Percentiles rank a stretch among this genome's conserved stretches.
These are phyloP conservation scores for Calycopis cecrops DNA, from an alignment of 1,140 invertebrate genomes.

Conservation along the genomic window DNA sequence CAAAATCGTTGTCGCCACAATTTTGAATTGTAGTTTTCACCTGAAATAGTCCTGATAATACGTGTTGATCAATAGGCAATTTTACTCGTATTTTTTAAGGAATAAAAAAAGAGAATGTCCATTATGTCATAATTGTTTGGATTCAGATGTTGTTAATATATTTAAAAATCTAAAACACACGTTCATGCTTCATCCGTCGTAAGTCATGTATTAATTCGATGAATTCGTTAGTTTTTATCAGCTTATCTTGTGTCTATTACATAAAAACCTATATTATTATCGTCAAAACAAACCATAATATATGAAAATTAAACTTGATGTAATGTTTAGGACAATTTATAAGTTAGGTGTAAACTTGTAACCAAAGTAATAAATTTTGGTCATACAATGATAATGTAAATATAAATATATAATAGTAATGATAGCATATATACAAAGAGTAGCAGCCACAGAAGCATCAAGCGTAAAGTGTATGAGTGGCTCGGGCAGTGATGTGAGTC, in stretches of 20 bases:
- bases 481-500: conserved; percentile 20
- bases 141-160: no score
- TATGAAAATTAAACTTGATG: conserved; percentile 3
- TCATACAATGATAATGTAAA: conserved; percentile 27
- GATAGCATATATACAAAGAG: conserved; percentile 27
- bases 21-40: no score
- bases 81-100: no score
- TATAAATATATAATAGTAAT: conserved; percentile 32
- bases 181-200: conserved; percentile 20
- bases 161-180: neutral
- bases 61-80: no score
- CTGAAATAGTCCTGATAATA: no score
- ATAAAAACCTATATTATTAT: conserved; percentile 2
- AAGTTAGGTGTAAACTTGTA: neutral
- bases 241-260: no score
- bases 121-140: no score
- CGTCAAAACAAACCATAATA: neutral
- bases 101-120: no score
- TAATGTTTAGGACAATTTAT: neutral
- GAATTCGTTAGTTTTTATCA: no score
- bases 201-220: no score
- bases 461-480: conserved; percentile 26
- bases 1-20: no score
- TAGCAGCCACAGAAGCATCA: conserved; percentile 27
- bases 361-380: conserved; percentile 57